phyloP scores from a whole-genome alignment of 2,888 invertebrate species.

The Heliothis peltigera region DNA sequence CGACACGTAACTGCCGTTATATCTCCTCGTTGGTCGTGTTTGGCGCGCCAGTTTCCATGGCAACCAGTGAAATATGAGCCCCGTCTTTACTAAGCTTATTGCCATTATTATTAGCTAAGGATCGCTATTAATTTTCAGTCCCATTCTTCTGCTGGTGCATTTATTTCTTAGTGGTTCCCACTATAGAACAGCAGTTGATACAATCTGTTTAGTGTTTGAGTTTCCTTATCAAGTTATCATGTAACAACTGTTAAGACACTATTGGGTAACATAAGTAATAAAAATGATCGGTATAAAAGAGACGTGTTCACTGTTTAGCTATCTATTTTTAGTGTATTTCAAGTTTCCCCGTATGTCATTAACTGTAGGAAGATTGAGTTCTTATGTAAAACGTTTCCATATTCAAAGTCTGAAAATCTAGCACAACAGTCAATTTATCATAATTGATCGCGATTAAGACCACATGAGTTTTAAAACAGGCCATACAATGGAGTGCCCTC shows the following conservation, averaged over 20 bases:
- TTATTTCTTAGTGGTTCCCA: constrained; percentile 59
- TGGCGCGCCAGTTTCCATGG: constrained; percentile 81
- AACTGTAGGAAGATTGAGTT: not conserved
- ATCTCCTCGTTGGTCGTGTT: constrained; percentile 75
- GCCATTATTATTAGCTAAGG: constrained; percentile 85
- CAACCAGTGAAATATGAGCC: constrained; percentile 85
- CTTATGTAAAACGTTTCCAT: not conserved
- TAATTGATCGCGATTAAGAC: constrained; percentile 36
- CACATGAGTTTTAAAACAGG: constrained; percentile 68
- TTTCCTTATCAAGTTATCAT: constrained; percentile 52
- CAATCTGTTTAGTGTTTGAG: constrained; percentile 57
- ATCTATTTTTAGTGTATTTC: constrained; percentile 44
- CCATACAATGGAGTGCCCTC: constrained; percentile 74
- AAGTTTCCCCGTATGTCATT: constrained; percentile 28
- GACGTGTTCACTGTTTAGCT: constrained; percentile 42
- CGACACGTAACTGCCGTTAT: constrained; percentile 59
- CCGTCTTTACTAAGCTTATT: constrained; percentile 82
- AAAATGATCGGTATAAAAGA: constrained; percentile 37
- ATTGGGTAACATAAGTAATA: constrained; percentile 37
- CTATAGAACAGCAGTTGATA: constrained; percentile 43
- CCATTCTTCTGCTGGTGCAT: constrained; percentile 65
- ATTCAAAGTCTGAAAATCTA: constrained; percentile 32
- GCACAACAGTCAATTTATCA: constrained; percentile 43
- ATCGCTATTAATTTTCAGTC: constrained; percentile 81
- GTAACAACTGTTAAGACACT: constrained; percentile 43